Conservation (phyloP, 1,140 invertebrate genomes). For the Trichonephila clavata region DNA sequence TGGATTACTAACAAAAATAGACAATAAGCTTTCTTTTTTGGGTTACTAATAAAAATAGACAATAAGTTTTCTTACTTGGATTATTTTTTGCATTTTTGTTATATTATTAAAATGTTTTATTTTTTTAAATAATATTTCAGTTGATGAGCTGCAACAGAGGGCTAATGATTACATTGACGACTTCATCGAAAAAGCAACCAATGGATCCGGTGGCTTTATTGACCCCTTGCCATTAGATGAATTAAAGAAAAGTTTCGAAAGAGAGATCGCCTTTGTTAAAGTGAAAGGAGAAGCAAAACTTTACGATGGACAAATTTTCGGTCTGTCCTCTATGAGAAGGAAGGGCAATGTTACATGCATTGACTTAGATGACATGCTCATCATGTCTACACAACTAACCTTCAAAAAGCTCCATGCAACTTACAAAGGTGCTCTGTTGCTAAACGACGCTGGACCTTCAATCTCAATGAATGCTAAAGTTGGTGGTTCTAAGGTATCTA, state of each 20-base stretch:
- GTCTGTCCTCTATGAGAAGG: slow-evolving; percentile 56
- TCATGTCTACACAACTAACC: slow-evolving; percentile 18
- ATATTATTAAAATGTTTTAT: neutral
- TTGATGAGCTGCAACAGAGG: slow-evolving; percentile 6
- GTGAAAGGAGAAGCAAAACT: slow-evolving; percentile 68
- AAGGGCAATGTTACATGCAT: slow-evolving; percentile 44
- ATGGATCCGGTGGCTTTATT: slow-evolving; percentile 57
- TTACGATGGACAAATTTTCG: slow-evolving; percentile 51
- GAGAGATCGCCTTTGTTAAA: slow-evolving; percentile 50
- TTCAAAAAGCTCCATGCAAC: slow-evolving; percentile 61
- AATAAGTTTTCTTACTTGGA: too few species aligned
- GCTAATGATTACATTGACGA: slow-evolving; percentile 61
- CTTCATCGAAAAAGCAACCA: slow-evolving; percentile 65
- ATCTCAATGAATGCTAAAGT: slow-evolving; percentile 50
- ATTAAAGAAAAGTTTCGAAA: slow-evolving; percentile 47
- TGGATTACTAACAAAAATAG: too few species aligned
- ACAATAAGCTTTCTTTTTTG: too few species aligned
- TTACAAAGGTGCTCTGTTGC: slow-evolving; percentile 55
- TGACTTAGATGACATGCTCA: slow-evolving; percentile 58
- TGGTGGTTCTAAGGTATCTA: slow-evolving; percentile 60
- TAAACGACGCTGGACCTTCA: slow-evolving; percentile 52
- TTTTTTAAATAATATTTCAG: neutral
- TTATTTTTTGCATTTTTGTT: too few species aligned
- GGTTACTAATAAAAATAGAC: too few species aligned
- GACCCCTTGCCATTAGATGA: slow-evolving; percentile 60